Percentiles rank a stretch among this genome's conserved stretches.
phyloP scores from a whole-genome alignment of 1,140 invertebrate species.

The Anthonomus grandis region DNA sequence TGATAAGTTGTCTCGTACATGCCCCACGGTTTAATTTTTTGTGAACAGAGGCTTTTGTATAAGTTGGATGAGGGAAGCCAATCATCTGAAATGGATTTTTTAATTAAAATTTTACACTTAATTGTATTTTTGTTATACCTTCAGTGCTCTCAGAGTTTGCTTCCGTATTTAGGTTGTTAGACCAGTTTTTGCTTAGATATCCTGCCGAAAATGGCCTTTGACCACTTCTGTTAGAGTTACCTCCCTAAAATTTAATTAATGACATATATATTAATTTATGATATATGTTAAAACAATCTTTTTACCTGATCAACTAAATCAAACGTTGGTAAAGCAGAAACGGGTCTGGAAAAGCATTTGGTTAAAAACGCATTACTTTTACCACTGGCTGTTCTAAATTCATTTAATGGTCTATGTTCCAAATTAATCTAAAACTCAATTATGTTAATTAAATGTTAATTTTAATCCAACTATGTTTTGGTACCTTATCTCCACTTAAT shows the following conservation, averaged over 20 bases:
- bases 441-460: too few species aligned
- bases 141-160: constrained; percentile 30
- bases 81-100: constrained; percentile 19
- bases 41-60: constrained; percentile 34
- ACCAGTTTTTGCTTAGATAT: constrained; percentile 26
- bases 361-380: constrained; percentile 27
- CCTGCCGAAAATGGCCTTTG: constrained; percentile 37
- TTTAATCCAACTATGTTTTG: too few species aligned
- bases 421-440: constrained; percentile 33
- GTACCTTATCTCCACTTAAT: too few species aligned
- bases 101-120: constrained; percentile 11
- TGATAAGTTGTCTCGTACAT: neutral
- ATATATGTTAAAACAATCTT: neutral
- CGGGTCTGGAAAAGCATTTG: constrained; percentile 34
- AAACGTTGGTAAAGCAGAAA: constrained; percentile 34
- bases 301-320: constrained; percentile 27
- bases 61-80: constrained; percentile 35
- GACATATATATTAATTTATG: neutral
- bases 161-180: constrained; percentile 25
- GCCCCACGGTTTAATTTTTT: constrained; percentile 37
- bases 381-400: constrained; percentile 29
- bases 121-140: constrained; percentile 24
- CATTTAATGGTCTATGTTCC: constrained; percentile 29
- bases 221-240: constrained; percentile 12
- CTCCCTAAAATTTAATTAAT: constrained; percentile 15